A percentile compares a stretch with the other conserved stretches of the same genome.
phyloP scores from a whole-genome alignment of 92 coral and sea anemone genomes.

The Bergia sp. region DNA sequence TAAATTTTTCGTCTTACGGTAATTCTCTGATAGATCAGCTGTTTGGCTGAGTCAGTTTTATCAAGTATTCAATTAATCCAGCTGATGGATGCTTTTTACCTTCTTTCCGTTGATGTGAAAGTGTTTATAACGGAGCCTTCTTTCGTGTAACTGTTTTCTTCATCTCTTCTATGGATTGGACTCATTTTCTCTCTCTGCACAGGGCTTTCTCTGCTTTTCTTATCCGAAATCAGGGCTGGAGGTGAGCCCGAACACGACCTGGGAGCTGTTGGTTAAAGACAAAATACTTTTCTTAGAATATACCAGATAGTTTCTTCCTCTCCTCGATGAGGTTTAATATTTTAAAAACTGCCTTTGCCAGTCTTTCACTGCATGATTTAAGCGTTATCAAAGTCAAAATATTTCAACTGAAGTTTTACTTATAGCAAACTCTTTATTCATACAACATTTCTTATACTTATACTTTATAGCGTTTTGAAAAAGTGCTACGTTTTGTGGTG shows the following conservation, averaged over 20 bases:
- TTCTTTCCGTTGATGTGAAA: constrained; percentile 52
- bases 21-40: not conserved
- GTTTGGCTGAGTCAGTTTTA: not conserved
- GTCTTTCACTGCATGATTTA: not conserved
- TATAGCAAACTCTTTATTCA: not conserved
- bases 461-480: too few relatives aligned
- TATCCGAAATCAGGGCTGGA: constrained; percentile 45
- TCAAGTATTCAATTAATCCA: constrained; percentile 7
- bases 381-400: not conserved
- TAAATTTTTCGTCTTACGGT: not conserved
- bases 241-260: constrained; percentile 28
- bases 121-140: constrained; percentile 37
- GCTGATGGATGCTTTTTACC: constrained; percentile 41
- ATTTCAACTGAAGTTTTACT: not conserved
- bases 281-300: not conserved
- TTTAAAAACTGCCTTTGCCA: not conserved
- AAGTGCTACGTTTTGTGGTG: not conserved
- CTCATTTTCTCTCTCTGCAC: not conserved
- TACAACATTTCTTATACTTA: not conserved
- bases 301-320: not conserved
- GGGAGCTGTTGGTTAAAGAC: constrained; percentile 30
- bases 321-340: not conserved
- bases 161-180: constrained; percentile 24
- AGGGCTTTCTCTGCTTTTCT: constrained; percentile 29
- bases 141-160: constrained; percentile 18